Evolutionary conservation across 2,113 vertebrate species (phyloP).

Genomic region (Misgurnus anguillicaudatus): DNA sequence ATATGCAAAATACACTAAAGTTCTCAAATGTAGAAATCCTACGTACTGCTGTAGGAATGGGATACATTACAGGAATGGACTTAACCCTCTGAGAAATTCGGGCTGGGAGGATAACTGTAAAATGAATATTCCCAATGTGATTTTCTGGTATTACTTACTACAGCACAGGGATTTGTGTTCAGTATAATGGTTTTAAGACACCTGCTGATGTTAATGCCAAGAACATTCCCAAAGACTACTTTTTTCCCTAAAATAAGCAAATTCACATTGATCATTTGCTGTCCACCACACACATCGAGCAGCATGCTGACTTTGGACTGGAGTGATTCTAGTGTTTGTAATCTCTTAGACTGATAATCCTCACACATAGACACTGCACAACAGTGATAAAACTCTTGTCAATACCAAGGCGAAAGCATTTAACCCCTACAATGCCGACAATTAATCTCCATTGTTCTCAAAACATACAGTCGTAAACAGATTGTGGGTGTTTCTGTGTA

Average conservation of each 20-base stretch:
- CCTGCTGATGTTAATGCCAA: slow-evolving; percentile 3
- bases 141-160: not conserved
- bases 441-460: slow-evolving; percentile 2
- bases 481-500: not conserved
- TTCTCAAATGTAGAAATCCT: not conserved
- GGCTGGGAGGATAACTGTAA: not conserved
- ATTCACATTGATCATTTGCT: not conserved
- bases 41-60: not conserved
- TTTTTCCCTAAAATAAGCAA: not conserved
- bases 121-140: not conserved
- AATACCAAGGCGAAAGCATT: not conserved
- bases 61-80: not conserved
- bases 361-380: not conserved
- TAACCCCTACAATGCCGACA: slow-evolving; percentile 8
- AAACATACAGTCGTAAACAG: not conserved
- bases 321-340: not conserved
- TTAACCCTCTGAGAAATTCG: not conserved
- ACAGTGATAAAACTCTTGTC: slow-evolving; percentile 20
- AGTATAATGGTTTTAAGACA: not conserved
- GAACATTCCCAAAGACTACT: not conserved
- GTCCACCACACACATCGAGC: not conserved
- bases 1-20: not conserved
- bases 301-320: slow-evolving; percentile 1
- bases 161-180: not conserved
- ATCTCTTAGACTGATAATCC: not conserved